Base-by-base conservation (phyloP, 2,888 invertebrate species). In the Spilarctia lutea region DNA sequence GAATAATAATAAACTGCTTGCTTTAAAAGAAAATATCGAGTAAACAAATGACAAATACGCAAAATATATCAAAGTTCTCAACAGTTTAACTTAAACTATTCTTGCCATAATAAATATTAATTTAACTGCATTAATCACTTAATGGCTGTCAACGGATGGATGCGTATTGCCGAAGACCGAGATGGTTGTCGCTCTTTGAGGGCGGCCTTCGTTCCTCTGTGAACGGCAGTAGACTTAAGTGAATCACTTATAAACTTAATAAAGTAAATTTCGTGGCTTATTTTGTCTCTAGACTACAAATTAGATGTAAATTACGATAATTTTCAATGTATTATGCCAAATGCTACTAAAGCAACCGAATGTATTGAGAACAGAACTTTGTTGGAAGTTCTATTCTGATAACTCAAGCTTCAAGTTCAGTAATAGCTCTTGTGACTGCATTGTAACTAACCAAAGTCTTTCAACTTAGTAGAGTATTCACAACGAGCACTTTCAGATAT, bases 261-360 rank as follows among this genome's bases (percentile, higher is more conserved):
- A 6, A 56, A 6, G 10, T n/a, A 11, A 0, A 2, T 11, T 11
- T 7, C 3, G 11, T 10, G 0, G 0, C n/a, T 1, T 10, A n/a
- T 56, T n/a, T n/a, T 2, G 1, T n/a, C 11, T 10, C n/a, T 24
- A 56, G n/a, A 56, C 8, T 56, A 4, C 4, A 7, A n/a, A 1
- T 20, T 39, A 65, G n/a, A 4, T 39, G 35, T 39, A 6, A 65
- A 39, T 65, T 24, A 24, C 18, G 11, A n/a, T 2, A 39, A 13
- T 10, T 35, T 13, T 6, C 7, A 66, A 67, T 67, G 45, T 10
- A 67, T 42, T 27, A 42, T 42, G 10, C 20, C 27, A 67, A 42
- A 2, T 18, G 27, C 18, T 67, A 20, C 67, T 27, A 67, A 45
- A 67, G 20, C 27, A 67, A 27, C 27, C 27, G 27, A 42, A 67